Evolutionary conservation across 2,888 invertebrate genomes (phyloP).

Genomic region (Flexamia atlantica): DNA sequence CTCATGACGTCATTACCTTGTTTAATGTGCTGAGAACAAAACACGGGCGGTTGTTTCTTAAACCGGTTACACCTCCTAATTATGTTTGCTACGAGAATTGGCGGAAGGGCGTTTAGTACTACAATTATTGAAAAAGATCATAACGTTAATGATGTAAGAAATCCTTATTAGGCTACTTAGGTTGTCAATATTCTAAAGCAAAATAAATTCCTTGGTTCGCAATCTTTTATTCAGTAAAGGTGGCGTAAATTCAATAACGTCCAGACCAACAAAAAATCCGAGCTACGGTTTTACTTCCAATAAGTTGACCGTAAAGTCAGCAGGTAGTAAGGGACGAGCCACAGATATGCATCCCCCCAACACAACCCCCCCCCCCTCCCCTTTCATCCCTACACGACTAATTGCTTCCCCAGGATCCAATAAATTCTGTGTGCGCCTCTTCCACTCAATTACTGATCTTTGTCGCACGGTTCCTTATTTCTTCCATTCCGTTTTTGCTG

Average conservation of each 20-base stretch:
- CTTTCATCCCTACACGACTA: not conserved
- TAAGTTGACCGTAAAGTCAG: not conserved
- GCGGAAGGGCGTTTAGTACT: not conserved
- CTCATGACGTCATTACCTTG: not conserved
- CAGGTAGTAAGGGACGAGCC: not conserved
- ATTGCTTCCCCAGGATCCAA: constrained; percentile 21
- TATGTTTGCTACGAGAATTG: not conserved
- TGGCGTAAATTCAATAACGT: too few species aligned
- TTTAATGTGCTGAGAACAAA: constrained; percentile 13
- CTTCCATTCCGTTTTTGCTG: not conserved
- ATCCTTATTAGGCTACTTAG: too few species aligned
- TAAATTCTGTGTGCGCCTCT: not conserved
- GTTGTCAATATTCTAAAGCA: too few species aligned
- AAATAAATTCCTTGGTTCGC: too few species aligned
- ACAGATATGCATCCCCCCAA: not conserved
- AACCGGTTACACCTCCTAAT: constrained; percentile 7
- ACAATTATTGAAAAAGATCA: too few species aligned
- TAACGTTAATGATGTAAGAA: too few species aligned
- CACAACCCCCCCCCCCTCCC: not conserved
- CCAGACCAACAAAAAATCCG: too few species aligned
- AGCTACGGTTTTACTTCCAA: too few species aligned
- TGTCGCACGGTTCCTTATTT: not conserved
- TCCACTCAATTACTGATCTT: constrained; percentile 1
- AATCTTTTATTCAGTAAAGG: too few species aligned
- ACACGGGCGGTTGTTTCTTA: not conserved